Conservation (phyloP, 2,113 vertebrate genomes). For the Tinamus guttatus region DNA sequence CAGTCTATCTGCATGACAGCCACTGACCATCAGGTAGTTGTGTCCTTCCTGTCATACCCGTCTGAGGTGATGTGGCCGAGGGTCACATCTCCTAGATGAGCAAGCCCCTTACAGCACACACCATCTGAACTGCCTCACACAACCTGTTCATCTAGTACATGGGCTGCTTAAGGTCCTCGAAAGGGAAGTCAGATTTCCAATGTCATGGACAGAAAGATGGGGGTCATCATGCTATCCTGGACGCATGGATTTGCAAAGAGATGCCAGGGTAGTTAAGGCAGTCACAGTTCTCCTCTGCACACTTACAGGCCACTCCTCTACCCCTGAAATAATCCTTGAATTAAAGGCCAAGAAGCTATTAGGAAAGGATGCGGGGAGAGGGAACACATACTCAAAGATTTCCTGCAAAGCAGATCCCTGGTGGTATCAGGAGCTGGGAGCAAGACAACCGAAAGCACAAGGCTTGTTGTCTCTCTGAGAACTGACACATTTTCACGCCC, state of each 20-base stretch:
- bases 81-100: not conserved
- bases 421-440: not conserved
- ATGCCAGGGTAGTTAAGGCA: not conserved
- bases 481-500: not conserved
- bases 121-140: not conserved
- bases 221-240: not conserved
- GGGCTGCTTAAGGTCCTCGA: not conserved
- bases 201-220: not conserved
- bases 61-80: not conserved
- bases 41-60: not conserved
- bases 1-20: not conserved
- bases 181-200: not conserved
- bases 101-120: not conserved
- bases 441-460: not conserved
- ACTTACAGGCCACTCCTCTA: not conserved
- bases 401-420: not conserved
- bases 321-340: not conserved
- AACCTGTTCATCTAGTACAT: not conserved
- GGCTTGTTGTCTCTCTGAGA: not conserved
- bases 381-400: not conserved
- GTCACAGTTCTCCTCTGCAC: not conserved
- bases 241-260: accelerated
- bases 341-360: not conserved
- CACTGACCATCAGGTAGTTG: not conserved
- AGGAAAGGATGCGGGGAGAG: not conserved